Conservation (phyloP, 2,113 vertebrate species). For the Cyanoramphus novaezelandiae region DNA sequence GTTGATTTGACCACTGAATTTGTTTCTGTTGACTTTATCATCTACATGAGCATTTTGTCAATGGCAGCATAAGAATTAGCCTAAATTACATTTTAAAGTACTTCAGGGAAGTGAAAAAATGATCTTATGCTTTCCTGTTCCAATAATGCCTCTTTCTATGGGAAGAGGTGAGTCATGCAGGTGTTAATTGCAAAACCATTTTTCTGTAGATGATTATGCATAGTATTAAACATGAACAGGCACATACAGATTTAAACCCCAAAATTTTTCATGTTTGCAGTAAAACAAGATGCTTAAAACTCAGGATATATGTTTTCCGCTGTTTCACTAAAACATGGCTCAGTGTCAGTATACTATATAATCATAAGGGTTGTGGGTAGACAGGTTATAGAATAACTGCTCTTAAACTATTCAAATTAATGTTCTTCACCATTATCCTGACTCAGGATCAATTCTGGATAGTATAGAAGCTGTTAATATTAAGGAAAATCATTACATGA, state of each 20-base stretch:
- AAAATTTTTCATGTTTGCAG: neutral
- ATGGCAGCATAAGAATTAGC: conserved; percentile 28
- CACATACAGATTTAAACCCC: neutral
- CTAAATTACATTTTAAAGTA: conserved; percentile 32
- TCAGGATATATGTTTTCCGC: neutral
- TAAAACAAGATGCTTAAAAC: neutral
- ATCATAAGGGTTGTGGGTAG: neutral
- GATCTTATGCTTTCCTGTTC: neutral
- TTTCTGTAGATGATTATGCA: neutral
- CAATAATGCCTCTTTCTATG: neutral
- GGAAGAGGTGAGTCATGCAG: neutral
- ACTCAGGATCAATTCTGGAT: neutral
- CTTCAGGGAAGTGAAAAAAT: neutral
- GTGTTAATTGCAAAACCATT: neutral
- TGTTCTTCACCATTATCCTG: neutral
- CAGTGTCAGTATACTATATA: neutral
- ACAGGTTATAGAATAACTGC: neutral
- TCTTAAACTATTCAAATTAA: neutral
- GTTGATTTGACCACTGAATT: conserved; percentile 34
- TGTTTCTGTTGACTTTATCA: conserved; percentile 34
- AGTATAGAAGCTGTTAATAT: neutral
- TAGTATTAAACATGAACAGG: neutral
- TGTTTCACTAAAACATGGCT: neutral
- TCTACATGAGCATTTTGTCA: conserved; percentile 3
- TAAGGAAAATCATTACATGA: neutral